Conservation (phyloP, 2,113 vertebrate species). For the Tetraodon nigroviridis region DNA sequence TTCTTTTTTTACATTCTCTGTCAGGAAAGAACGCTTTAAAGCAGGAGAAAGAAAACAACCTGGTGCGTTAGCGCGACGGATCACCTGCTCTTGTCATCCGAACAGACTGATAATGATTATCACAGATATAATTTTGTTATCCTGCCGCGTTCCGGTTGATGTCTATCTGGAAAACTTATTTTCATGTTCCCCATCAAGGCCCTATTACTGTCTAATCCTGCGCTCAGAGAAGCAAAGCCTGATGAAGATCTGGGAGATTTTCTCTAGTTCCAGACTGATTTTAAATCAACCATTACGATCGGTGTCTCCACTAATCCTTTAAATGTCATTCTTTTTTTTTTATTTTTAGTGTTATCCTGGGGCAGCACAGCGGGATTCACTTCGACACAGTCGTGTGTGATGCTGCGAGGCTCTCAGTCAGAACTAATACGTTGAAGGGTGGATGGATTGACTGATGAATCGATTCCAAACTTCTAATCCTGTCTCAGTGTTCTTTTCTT, state of each 20-base stretch:
- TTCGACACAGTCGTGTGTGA: not conserved
- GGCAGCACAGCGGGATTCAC: slow-evolving; percentile 21
- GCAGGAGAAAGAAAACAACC: not conserved
- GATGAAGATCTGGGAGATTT: slow-evolving; percentile 62
- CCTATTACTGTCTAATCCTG: slow-evolving; percentile 64
- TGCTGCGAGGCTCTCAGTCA: slow-evolving; percentile 4
- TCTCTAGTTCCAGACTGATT: slow-evolving; percentile 43
- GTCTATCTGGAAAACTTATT: slow-evolving; percentile 60
- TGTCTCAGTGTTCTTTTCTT: no score
- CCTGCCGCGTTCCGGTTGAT: slow-evolving; percentile 51
- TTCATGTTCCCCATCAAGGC: slow-evolving; percentile 63
- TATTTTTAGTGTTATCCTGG: slow-evolving; percentile 40
- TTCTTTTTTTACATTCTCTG: not conserved
- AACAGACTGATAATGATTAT: slow-evolving; percentile 47
- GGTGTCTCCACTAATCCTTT: slow-evolving; percentile 51
- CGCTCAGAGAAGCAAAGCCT: slow-evolving; percentile 60
- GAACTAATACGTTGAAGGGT: not conserved
- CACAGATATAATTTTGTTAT: slow-evolving; percentile 40
- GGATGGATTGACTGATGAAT: not conserved
- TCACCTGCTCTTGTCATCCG: slow-evolving; percentile 43
- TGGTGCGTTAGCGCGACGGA: slow-evolving; percentile 29
- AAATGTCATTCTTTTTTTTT: slow-evolving; percentile 55
- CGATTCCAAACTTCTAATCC: no score
- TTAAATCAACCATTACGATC: slow-evolving; percentile 64
- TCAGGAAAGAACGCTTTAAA: not conserved